Conservation (phyloP, 2,888 invertebrate genomes). For the Lepidochitona cinerea region DNA sequence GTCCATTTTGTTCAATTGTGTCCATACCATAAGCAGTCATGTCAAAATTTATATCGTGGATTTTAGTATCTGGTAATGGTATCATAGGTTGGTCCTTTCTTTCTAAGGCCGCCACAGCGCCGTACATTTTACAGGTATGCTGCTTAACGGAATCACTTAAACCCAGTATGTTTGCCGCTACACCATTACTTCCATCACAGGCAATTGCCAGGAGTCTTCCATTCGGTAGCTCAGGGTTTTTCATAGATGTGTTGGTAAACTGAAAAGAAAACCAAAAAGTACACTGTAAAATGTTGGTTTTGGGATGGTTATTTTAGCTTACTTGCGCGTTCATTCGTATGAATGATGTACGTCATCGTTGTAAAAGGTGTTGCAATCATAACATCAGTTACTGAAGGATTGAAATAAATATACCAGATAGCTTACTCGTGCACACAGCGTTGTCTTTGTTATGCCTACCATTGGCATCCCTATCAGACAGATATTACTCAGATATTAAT, state of each 20-base stretch:
- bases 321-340: no score
- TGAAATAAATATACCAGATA: no score
- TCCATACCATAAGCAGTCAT: conserved; percentile 55
- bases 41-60: conserved; percentile 62
- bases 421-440: no score
- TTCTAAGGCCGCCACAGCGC: conserved; percentile 63
- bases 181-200: conserved; percentile 61
- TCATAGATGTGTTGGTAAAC: conserved; percentile 56
- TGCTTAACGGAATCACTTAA: conserved; percentile 61
- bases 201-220: conserved; percentile 60
- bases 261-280: conserved; percentile 33
- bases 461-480: no score
- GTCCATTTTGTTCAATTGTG: conserved; percentile 36
- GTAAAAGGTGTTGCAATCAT: no score
- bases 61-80: conserved; percentile 34
- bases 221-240: conserved; percentile 42
- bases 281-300: background rate
- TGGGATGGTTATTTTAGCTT: no score
- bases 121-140: conserved; percentile 59
- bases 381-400: no score
- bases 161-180: conserved; percentile 54
- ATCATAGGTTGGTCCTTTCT: conserved; percentile 42
- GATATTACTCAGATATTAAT: no score
- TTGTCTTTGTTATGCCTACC: no score
- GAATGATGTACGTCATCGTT: no score